Evolutionary conservation across 2,888 invertebrate species (phyloP).

Genomic region (Drosophila flavopinicola): DNA sequence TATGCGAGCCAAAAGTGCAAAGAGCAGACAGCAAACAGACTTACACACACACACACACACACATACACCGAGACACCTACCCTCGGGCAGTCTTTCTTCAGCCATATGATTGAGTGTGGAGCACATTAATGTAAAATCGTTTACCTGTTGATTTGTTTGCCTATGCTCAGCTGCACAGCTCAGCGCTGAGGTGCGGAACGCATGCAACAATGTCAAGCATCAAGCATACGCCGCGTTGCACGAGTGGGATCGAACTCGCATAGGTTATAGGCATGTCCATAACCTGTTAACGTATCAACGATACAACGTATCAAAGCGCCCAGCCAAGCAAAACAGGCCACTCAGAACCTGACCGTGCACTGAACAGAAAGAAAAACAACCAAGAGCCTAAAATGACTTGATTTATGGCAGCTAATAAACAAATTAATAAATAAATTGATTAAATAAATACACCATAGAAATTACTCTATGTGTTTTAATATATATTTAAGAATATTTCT

Average conservation of each 20-base stretch:
- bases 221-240: constrained; percentile 69
- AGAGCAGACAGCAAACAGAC: constrained; percentile 48
- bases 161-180: constrained; percentile 37
- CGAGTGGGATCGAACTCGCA: constrained; percentile 23
- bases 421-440: too few species aligned
- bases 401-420: too few species aligned
- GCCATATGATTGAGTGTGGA: constrained; percentile 25
- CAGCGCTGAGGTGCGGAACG: constrained; percentile 32
- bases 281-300: constrained; percentile 43
- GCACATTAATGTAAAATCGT: constrained; percentile 32
- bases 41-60: neutral
- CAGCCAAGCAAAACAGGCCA: constrained; percentile 29
- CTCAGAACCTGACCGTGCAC: constrained; percentile 41
- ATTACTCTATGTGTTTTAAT: too few species aligned
- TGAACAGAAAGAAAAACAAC: too few species aligned
- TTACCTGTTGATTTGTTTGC: constrained; percentile 41
- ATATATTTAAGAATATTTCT: too few species aligned
- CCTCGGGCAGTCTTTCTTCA: constrained; percentile 8
- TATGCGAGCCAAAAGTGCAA: constrained; percentile 74
- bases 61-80: neutral
- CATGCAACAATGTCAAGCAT: constrained; percentile 64
- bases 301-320: constrained; percentile 4
- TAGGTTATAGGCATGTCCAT: constrained; percentile 31
- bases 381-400: too few species aligned
- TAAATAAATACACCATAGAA: too few species aligned